A percentile compares a stretch with the other conserved stretches of the same genome.
Evolutionary conservation across 2,797 vertebrate genomes (phyloP).

Genomic region (Chiloscyllium punctatum): DNA sequence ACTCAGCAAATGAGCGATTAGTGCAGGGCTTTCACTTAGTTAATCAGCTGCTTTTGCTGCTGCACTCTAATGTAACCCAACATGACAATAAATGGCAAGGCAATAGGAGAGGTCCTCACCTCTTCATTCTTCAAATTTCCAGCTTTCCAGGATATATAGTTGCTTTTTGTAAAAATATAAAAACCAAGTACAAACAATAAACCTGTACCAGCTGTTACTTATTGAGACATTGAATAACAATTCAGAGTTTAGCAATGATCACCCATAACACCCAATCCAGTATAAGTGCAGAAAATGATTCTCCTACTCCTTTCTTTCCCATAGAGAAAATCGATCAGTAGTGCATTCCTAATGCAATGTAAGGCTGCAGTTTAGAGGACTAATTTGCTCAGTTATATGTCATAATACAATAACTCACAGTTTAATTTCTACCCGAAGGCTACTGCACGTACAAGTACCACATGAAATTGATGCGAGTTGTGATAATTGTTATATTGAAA

Average conservation of each 20-base stretch:
- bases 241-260: background rate
- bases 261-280: background rate
- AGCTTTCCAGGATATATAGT: background rate
- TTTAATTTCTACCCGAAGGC: background rate
- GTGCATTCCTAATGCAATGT: background rate
- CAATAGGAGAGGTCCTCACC: background rate
- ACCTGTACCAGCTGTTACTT: background rate
- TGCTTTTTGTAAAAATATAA: background rate
- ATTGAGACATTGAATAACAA: background rate
- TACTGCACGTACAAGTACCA: background rate
- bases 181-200: background rate
- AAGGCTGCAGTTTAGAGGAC: background rate
- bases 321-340: background rate
- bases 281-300: background rate
- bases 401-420: background rate
- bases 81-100: background rate
- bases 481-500: background rate
- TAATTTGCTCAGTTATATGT: background rate
- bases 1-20: background rate
- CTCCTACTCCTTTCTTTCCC: background rate
- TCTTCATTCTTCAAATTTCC: background rate
- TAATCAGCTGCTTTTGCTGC: background rate
- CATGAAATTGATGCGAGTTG: background rate
- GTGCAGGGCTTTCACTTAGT: background rate
- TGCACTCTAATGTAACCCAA: background rate